phyloP scores from a whole-genome alignment of 64 coral and sea anemone genomes.

The Actinia equina region DNA sequence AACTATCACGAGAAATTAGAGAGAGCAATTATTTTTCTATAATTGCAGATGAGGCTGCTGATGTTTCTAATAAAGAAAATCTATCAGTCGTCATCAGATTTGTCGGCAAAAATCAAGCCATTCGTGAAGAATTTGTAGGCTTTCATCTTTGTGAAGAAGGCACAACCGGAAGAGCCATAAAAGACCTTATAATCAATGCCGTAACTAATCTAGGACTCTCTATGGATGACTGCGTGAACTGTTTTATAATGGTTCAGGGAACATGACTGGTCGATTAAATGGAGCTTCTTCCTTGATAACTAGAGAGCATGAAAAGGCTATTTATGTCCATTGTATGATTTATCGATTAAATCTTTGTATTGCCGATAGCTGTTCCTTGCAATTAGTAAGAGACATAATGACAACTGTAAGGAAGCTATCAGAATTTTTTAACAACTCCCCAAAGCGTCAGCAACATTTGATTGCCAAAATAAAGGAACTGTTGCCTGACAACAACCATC shows the following conservation, averaged over 20 bases:
- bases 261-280: constrained; percentile 11
- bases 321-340: constrained; percentile 51
- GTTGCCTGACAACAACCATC: no score
- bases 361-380: constrained; percentile 25
- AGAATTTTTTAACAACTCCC: constrained; percentile 51
- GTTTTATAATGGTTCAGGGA: background rate
- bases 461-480: constrained; percentile 38
- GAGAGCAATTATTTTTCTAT: constrained; percentile 21
- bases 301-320: constrained; percentile 27
- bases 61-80: constrained; percentile 55
- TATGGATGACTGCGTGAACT: background rate
- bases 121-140: no score
- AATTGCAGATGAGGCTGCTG: constrained; percentile 29
- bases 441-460: constrained; percentile 41
- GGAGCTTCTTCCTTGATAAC: constrained; percentile 3
- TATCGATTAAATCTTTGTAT: constrained; percentile 53
- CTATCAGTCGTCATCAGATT: background rate
- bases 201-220: no score
- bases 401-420: constrained; percentile 48
- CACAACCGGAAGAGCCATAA: background rate
- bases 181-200: no score
- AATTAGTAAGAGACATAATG: constrained; percentile 38
- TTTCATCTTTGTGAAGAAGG: background rate
- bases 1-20: background rate
- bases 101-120: no score